These are phyloP conservation scores for Busseola fusca DNA, from an alignment of 2,888 invertebrate genomes.

Conservation along the genomic window DNA sequence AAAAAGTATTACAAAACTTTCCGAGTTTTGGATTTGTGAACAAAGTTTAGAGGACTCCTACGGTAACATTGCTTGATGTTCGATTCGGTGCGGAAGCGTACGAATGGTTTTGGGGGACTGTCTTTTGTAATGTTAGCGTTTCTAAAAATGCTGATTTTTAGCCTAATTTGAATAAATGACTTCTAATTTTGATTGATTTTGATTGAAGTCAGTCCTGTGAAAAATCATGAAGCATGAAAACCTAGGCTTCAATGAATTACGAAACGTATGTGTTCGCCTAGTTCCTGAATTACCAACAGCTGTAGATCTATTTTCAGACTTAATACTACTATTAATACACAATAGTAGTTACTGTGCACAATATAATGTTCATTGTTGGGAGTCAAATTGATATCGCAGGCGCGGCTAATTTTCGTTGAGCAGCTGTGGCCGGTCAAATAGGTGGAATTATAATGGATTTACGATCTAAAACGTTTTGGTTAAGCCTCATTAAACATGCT, in stretches of 20 bases:
- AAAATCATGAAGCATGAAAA: slow-evolving; percentile 1
- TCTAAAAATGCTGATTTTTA: too few relatives aligned
- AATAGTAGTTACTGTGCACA: slow-evolving; percentile 30
- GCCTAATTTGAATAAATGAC: too few relatives aligned
- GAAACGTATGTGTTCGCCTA: slow-evolving; percentile 12
- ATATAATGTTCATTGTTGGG: slow-evolving; percentile 47
- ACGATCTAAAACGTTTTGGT: slow-evolving; percentile 52
- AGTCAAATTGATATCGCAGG: slow-evolving; percentile 58
- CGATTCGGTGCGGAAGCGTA: background rate
- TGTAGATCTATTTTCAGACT: slow-evolving; percentile 47
- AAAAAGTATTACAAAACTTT: background rate
- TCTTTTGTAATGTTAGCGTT: too few relatives aligned
- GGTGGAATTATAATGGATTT: slow-evolving; percentile 64
- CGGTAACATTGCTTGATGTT: background rate
- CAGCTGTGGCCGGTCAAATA: slow-evolving; percentile 59
- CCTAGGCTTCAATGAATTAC: slow-evolving; percentile 10
- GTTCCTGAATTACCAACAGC: slow-evolving; percentile 32
- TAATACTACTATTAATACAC: slow-evolving; percentile 26
- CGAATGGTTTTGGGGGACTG: background rate
- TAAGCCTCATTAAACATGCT: slow-evolving; percentile 48
- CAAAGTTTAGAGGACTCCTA: background rate
- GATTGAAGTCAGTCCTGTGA: background rate
- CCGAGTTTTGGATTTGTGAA: background rate
- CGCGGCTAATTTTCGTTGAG: slow-evolving; percentile 58
- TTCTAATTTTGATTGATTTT: too few relatives aligned